These are phyloP conservation scores for Fukomys damarensis DNA, from an alignment of 2,113 vertebrate species.

Conservation along the genomic window DNA sequence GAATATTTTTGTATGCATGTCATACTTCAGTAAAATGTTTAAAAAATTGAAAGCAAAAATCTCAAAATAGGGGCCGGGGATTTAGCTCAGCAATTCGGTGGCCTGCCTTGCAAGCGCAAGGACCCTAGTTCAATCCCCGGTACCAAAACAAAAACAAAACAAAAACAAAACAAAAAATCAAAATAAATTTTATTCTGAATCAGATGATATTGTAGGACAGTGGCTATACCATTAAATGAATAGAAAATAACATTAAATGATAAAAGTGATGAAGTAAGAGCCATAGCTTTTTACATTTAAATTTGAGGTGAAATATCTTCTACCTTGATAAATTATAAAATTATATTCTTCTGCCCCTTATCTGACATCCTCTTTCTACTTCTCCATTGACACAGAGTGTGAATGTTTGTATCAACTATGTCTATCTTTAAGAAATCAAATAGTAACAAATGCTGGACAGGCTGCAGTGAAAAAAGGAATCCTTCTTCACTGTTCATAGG, in stretches of 20 bases:
- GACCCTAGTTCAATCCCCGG: no score
- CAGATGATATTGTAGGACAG: not conserved
- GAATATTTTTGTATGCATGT: not conserved
- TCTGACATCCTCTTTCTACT: not conserved
- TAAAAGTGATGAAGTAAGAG: not conserved
- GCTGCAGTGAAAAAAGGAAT: not conserved
- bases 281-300: constrained; percentile 17
- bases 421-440: not conserved
- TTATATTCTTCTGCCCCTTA: not conserved
- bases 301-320: not conserved
- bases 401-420: not conserved
- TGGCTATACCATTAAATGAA: not conserved
- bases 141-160: no score
- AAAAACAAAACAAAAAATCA: constrained; percentile 4
- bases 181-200: constrained; percentile 11
- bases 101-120: no score
- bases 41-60: not conserved
- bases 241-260: not conserved
- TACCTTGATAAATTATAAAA: not conserved
- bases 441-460: not conserved
- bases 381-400: not conserved
- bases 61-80: no score
- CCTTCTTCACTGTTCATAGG: not conserved
- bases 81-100: no score
- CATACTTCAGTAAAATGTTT: not conserved